These are phyloP conservation scores for Drosophila anceps DNA, from an alignment of 2,888 invertebrate genomes.

Conservation along the genomic window DNA sequence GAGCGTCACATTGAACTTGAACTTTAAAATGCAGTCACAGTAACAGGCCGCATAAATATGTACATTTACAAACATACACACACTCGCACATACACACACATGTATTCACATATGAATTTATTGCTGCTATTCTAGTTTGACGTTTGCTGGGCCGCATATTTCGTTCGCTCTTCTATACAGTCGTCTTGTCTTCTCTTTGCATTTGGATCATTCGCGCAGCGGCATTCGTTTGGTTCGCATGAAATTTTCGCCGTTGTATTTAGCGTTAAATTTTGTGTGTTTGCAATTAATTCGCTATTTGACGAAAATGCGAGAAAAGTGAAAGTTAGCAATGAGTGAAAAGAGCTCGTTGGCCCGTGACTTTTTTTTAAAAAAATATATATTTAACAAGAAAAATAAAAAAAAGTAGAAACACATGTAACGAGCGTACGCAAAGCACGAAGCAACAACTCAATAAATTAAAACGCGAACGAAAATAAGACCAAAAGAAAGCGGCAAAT, in stretches of 20 bases:
- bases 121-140: slow-evolving; percentile 48
- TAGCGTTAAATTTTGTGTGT: slow-evolving; percentile 38
- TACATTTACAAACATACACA: not conserved
- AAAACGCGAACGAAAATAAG: slow-evolving; percentile 55
- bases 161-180: slow-evolving; percentile 23
- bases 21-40: slow-evolving; percentile 71
- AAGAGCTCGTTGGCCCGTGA: slow-evolving; percentile 60
- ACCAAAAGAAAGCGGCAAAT: slow-evolving; percentile 67
- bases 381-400: slow-evolving; percentile 19
- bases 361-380: slow-evolving; percentile 20
- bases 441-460: slow-evolving; percentile 68
- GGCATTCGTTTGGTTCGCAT: slow-evolving; percentile 47
- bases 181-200: too few relatives aligned
- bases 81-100: not conserved
- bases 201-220: slow-evolving; percentile 49
- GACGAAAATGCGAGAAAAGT: slow-evolving; percentile 69
- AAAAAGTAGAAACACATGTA: slow-evolving; percentile 43
- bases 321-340: slow-evolving; percentile 68
- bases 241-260: slow-evolving; percentile 37
- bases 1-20: slow-evolving; percentile 83
- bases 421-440: slow-evolving; percentile 62
- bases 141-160: slow-evolving; percentile 22
- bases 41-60: slow-evolving; percentile 40
- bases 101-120: slow-evolving; percentile 25
- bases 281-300: slow-evolving; percentile 70